phyloP scores from a whole-genome alignment of 2,888 invertebrate genomes.

The Malacosoma neustria region DNA sequence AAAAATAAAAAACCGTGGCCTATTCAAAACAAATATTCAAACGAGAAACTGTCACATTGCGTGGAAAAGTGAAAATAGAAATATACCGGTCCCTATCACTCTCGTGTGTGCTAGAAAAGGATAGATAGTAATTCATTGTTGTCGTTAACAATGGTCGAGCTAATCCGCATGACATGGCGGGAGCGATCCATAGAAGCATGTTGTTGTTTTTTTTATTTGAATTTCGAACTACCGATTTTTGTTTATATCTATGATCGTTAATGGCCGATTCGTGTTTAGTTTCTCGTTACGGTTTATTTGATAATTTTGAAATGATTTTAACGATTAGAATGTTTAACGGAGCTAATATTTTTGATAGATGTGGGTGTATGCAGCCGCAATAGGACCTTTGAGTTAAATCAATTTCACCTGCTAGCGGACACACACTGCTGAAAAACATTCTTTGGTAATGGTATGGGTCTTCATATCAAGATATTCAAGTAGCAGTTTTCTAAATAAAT shows the following conservation, averaged over 20 bases:
- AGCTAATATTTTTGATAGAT: too few relatives aligned
- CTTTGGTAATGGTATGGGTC: too few relatives aligned
- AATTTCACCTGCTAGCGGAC: too few relatives aligned
- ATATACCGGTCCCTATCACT: constrained; percentile 39
- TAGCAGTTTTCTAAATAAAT: too few relatives aligned
- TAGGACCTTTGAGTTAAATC: too few relatives aligned
- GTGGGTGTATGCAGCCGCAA: too few relatives aligned
- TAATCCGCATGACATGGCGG: constrained; percentile 67
- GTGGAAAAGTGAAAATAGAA: constrained; percentile 66
- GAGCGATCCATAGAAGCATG: constrained; percentile 10
- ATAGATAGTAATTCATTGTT: constrained; percentile 62
- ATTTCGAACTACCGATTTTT: constrained; percentile 55
- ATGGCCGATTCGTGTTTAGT: constrained; percentile 61
- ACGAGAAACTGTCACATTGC: constrained; percentile 69
- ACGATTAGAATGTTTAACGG: constrained; percentile 19
- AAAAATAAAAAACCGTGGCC: constrained; percentile 43
- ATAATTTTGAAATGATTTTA: constrained; percentile 34
- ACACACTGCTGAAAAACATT: too few relatives aligned
- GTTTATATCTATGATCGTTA: constrained; percentile 39
- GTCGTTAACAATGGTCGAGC: constrained; percentile 54
- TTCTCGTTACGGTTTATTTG: constrained; percentile 48
- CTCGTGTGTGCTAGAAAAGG: constrained; percentile 32
- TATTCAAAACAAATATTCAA: constrained; percentile 67
- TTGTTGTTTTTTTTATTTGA: constrained; percentile 50
- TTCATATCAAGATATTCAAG: too few relatives aligned